A percentile compares a stretch with the other conserved stretches of the same genome.
phyloP scores from a whole-genome alignment of 2,797 vertebrate genomes.

The Clarias fuscus region DNA sequence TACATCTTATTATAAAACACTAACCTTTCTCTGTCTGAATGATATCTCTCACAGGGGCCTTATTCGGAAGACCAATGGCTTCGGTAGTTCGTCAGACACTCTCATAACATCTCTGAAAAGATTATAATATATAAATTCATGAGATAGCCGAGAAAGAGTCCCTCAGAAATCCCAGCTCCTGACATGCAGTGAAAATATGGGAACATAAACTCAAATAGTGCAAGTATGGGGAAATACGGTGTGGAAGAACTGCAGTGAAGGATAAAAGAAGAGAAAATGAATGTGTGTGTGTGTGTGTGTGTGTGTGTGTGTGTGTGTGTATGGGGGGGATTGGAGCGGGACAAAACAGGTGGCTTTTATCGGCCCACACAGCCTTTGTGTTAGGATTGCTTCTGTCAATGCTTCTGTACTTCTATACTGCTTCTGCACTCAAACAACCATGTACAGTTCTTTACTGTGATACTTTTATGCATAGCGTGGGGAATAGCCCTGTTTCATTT shows the following conservation, averaged over 20 bases:
- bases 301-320: too few species aligned
- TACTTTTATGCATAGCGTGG: constrained; percentile 30
- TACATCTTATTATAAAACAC: constrained; percentile 45
- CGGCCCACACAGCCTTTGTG: constrained; percentile 56
- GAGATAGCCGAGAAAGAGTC: constrained; percentile 14
- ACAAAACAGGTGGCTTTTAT: constrained; percentile 61
- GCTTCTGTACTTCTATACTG: constrained; percentile 39
- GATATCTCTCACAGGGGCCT: constrained; percentile 26
- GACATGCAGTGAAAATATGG: constrained; percentile 33
- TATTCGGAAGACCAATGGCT: constrained; percentile 5
- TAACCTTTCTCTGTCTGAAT: constrained; percentile 39
- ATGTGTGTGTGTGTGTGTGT: constrained; percentile 8
- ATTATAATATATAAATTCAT: constrained; percentile 26
- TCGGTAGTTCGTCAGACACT: constrained; percentile 6
- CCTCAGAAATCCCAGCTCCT: constrained; percentile 35
- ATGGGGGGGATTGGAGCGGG: constrained; percentile 48
- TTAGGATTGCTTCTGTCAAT: constrained; percentile 58
- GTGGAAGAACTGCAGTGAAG: constrained; percentile 41
- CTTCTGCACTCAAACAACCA: constrained; percentile 45
- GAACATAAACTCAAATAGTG: constrained; percentile 44
- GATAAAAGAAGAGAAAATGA: constrained; percentile 48
- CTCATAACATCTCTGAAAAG: constrained; percentile 46
- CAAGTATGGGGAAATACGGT: constrained; percentile 34
- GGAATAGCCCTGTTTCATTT: constrained; percentile 53
- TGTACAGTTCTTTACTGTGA: constrained; percentile 58